These are phyloP conservation scores for Drosophila pseudotalamancana DNA, from an alignment of 2,888 invertebrate species.

Conservation along the genomic window DNA sequence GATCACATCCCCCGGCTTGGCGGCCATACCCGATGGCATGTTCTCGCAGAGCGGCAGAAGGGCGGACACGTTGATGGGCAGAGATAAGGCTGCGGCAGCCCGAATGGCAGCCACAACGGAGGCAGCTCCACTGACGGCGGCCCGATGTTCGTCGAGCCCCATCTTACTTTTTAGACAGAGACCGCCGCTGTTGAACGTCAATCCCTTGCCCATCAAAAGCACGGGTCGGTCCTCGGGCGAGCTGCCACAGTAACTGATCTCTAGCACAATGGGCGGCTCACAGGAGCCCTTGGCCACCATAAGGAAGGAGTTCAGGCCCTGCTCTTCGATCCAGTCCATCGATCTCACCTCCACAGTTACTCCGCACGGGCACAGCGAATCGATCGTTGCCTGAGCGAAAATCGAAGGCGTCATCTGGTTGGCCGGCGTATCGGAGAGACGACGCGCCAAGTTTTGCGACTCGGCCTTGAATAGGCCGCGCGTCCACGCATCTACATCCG, in stretches of 20 bases:
- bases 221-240: constrained; percentile 84
- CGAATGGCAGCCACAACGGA: constrained; percentile 85
- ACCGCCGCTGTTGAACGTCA: constrained; percentile 85
- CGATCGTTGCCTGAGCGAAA: constrained; percentile 88
- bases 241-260: constrained; percentile 85
- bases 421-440: constrained; percentile 89
- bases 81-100: constrained; percentile 85
- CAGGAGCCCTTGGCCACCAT: constrained; percentile 84
- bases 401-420: constrained; percentile 91
- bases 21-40: constrained; percentile 86
- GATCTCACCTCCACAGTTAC: constrained; percentile 84
- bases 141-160: constrained; percentile 82
- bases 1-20: constrained; percentile 85
- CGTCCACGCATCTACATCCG: constrained; percentile 86
- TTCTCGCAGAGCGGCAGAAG: constrained; percentile 84
- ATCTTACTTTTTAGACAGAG: constrained; percentile 63
- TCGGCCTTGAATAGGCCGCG: constrained; percentile 88
- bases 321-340: constrained; percentile 86
- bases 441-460: constrained; percentile 90
- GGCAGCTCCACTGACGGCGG: constrained; percentile 87
- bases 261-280: constrained; percentile 86
- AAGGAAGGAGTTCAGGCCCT: constrained; percentile 86
- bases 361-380: constrained; percentile 87
- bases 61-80: constrained; percentile 85
- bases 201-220: constrained; percentile 86